phyloP scores from a whole-genome alignment of 2,113 vertebrate genomes.

The Bufo bufo region DNA sequence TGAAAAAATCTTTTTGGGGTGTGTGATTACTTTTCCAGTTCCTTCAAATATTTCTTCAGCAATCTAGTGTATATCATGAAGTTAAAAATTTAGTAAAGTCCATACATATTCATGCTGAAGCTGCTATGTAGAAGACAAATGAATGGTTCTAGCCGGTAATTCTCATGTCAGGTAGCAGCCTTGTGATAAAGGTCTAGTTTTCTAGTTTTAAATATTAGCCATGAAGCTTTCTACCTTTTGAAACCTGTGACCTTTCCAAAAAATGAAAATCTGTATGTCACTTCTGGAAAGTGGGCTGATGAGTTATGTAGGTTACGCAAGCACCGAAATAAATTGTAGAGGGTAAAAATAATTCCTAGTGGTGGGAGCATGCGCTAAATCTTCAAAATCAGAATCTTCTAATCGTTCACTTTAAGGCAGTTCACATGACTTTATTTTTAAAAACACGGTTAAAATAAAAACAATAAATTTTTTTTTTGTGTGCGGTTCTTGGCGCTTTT shows the following conservation, averaged over 20 bases:
- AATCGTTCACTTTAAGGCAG: no score
- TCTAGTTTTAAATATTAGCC: neutral
- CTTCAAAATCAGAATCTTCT: no score
- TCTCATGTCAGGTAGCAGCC: neutral
- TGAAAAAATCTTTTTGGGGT: no score
- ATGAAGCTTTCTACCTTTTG: neutral
- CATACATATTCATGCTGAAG: neutral
- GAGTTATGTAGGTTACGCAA: neutral
- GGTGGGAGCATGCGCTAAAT: neutral
- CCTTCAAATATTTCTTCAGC: no score
- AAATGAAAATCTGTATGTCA: conserved; percentile 8
- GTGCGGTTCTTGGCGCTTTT: no score
- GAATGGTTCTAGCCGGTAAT: neutral
- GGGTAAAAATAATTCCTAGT: neutral
- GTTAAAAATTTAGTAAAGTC: neutral
- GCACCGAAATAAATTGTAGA: neutral
- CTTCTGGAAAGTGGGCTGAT: neutral
- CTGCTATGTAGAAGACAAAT: no score
- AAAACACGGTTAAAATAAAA: no score
- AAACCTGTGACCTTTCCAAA: conserved; percentile 20
- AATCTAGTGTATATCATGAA: no score
- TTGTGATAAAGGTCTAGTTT: neutral
- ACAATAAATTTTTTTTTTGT: no score
- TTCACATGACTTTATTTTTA: no score
- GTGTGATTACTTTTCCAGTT: no score